Percentiles rank a stretch among this genome's conserved stretches.
These are phyloP conservation scores for Oncopeltus fasciatus DNA, from an alignment of 1,140 invertebrate genomes.

Conservation along the genomic window DNA sequence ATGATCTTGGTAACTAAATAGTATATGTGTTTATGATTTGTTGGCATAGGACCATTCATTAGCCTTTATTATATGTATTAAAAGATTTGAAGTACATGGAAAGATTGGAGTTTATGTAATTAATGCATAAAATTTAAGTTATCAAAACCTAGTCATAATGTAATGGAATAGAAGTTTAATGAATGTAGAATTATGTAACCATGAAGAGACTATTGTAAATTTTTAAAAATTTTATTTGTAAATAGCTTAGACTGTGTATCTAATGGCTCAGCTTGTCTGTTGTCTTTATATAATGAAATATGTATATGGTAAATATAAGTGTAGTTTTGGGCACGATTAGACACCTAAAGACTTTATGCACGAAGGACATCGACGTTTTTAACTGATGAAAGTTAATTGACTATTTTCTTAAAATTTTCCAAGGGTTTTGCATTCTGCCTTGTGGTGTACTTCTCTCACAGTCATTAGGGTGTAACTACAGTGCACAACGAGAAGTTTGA, in stretches of 20 bases:
- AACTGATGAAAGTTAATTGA: not conserved
- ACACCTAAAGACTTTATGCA: conserved; percentile 2
- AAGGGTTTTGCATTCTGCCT: not conserved
- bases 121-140: conserved; percentile 9
- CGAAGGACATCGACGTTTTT: not conserved
- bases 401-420: conserved; percentile 8
- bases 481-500: conserved; percentile 1
- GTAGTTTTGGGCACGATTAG: not conserved
- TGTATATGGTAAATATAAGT: not conserved
- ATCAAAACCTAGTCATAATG: conserved; percentile 9
- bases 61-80: conserved; percentile 2
- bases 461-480: conserved; percentile 6
- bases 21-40: conserved; percentile 11
- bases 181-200: conserved; percentile 1
- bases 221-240: conserved; percentile 8
- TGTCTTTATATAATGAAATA: not conserved
- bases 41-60: not conserved
- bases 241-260: conserved; percentile 9
- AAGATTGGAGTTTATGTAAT: not conserved
- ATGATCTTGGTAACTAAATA: conserved; percentile 4
- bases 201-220: conserved; percentile 2
- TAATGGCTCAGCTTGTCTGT: not conserved
- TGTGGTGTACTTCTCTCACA: not conserved
- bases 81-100: not conserved
- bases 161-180: conserved; percentile 6